phyloP scores from a whole-genome alignment of 2,888 invertebrate genomes.

The Dorcus parallelipipedus region DNA sequence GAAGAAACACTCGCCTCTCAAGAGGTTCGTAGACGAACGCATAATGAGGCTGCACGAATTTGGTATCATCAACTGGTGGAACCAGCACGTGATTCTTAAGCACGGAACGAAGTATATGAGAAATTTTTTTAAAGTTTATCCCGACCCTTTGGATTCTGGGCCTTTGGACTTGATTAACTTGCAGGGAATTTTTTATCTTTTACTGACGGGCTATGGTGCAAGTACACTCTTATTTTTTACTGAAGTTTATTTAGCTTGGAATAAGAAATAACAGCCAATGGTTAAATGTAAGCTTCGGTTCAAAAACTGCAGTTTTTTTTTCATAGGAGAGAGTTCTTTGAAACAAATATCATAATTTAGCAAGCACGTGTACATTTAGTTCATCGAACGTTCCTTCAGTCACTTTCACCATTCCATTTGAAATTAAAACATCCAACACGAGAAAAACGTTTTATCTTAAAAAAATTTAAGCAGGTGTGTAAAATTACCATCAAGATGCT shows the following conservation, averaged over 20 bases:
- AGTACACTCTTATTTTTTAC: slow-evolving; percentile 9
- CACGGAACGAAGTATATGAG: slow-evolving; percentile 12
- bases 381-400: too few species aligned
- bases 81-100: background rate
- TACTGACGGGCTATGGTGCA: slow-evolving; percentile 21
- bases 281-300: too few species aligned
- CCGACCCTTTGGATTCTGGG: background rate
- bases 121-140: slow-evolving; percentile 16
- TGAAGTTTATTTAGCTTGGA: slow-evolving; percentile 2
- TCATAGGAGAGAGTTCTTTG: too few species aligned
- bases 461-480: too few species aligned
- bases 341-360: too few species aligned
- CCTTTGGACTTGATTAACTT: slow-evolving; percentile 9
- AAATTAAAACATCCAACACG: too few species aligned
- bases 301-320: too few species aligned
- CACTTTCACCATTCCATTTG: too few species aligned
- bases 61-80: slow-evolving; percentile 10
- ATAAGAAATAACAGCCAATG: too few species aligned
- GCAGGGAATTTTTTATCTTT: slow-evolving; percentile 26
- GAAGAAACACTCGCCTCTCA: slow-evolving; percentile 27
- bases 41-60: slow-evolving; percentile 7
- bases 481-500: too few species aligned
- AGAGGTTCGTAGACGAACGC: slow-evolving; percentile 8
- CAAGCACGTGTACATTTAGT: too few species aligned
- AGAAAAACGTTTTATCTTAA: too few species aligned